phyloP scores from a whole-genome alignment of 2,797 vertebrate genomes.

The Glossophaga mutica region DNA sequence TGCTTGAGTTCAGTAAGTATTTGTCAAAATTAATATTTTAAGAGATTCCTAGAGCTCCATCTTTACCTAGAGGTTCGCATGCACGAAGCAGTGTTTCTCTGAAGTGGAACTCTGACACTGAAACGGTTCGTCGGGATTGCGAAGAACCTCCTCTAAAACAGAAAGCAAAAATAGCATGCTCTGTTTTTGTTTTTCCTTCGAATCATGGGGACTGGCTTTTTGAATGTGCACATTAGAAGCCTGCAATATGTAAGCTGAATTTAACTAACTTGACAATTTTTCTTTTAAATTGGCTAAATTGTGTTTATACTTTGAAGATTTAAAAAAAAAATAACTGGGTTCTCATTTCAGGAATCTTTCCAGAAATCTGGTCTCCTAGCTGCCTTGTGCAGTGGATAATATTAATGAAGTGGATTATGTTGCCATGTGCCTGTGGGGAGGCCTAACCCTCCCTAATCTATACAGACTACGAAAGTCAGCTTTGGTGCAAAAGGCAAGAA shows the following conservation, averaged over 20 bases:
- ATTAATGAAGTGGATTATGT: constrained; percentile 5
- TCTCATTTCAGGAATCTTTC: constrained; percentile 34
- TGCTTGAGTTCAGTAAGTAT: neutral
- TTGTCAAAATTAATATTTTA: constrained; percentile 16
- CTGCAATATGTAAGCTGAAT: neutral
- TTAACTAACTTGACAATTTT: constrained; percentile 15
- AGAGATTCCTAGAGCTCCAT: neutral
- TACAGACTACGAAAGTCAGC: neutral
- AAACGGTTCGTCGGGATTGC: neutral
- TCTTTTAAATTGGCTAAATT: constrained; percentile 22
- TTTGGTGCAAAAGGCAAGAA: neutral
- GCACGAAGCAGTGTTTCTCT: neutral
- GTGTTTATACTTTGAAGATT: neutral
- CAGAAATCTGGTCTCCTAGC: neutral
- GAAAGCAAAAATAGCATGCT: neutral
- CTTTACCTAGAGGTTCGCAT: neutral
- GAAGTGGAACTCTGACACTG: neutral
- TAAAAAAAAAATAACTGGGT: neutral
- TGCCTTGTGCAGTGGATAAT: neutral
- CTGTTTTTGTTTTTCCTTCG: neutral
- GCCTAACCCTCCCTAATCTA: neutral
- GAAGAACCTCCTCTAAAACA: neutral
- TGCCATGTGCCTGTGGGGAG: neutral
- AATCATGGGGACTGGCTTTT: neutral
- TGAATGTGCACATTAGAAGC: neutral